These are phyloP conservation scores for Staurois parvus DNA, from an alignment of 2,797 vertebrate species.

Conservation along the genomic window DNA sequence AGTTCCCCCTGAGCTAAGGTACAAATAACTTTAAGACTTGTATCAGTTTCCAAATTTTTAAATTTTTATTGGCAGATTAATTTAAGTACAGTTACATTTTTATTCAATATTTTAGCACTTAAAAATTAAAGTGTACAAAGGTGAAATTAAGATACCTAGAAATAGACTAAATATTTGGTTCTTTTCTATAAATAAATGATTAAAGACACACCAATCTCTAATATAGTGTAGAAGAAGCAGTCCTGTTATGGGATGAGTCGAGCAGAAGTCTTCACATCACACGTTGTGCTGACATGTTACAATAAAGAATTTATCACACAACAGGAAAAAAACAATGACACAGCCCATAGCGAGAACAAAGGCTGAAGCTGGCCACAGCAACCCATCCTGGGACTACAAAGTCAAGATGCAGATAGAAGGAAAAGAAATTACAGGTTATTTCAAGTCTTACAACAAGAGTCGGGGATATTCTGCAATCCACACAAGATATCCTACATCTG, in stretches of 20 bases:
- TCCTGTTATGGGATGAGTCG: constrained; percentile 31
- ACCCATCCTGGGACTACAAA: constrained; percentile 81
- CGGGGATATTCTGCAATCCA: constrained; percentile 75
- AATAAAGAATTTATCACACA: constrained; percentile 83
- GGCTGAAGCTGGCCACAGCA: constrained; percentile 79
- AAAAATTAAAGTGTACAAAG: constrained; percentile 87
- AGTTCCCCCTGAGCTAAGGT: too few relatives aligned
- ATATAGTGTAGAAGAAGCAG: constrained; percentile 45
- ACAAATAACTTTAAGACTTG: background rate
- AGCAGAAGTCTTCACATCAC: constrained; percentile 46
- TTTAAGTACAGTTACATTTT: constrained; percentile 85
- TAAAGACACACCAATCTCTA: constrained; percentile 80
- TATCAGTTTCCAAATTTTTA: constrained; percentile 62
- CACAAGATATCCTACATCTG: constrained; percentile 83
- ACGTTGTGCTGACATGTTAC: constrained; percentile 76
- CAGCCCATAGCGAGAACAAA: constrained; percentile 79
- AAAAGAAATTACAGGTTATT: constrained; percentile 80
- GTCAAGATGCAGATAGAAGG: constrained; percentile 65
- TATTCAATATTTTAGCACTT: constrained; percentile 87
- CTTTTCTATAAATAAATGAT: constrained; percentile 88
- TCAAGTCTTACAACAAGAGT: constrained; percentile 82
- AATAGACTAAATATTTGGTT: constrained; percentile 92
- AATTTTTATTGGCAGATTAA: constrained; percentile 87
- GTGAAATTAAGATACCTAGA: constrained; percentile 85
- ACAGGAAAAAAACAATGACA: constrained; percentile 83